Base-by-base conservation (phyloP, 2,797 vertebrate genomes). In the Ataeniobius toweri region DNA sequence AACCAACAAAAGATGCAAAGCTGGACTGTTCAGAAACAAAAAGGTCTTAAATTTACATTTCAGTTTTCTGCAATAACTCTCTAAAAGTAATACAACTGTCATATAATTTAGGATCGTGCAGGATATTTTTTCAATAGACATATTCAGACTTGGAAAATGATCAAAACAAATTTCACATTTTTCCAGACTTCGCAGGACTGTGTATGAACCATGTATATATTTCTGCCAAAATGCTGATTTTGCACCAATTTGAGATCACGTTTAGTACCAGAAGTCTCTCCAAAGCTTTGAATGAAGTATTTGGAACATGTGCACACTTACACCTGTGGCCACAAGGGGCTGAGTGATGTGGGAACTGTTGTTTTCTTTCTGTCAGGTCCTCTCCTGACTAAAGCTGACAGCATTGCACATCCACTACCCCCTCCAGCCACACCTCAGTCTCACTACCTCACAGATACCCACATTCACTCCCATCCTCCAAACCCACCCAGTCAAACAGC, bases 301-400 rank as follows among this genome's bases (percentile, higher is more conserved):
- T 71, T 24, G 55, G 50, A 44, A 39, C 39, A 44, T 20, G 39
- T 28, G 31, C 18, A 36, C 10, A 68, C 76, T 80, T 48, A 24
- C 39, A 78, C 46, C 68, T 79, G 68, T 69, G 77, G 83, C 86
- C 87, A 76, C 76, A 48, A 73, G 88, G 81, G 84, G 83, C 77
- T 71, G 83, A 86, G 59, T 59, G 77, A 86, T 77, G 75, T 77
- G 80, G 50, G 82, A 85, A 74, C 75, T 70, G 73, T 26, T 77
- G 87, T 81, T 74, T 53, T n/a, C 80, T 85, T 80, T 75, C 83
- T 88, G 84, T 82, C 88, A 83, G 80, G 65, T 81, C 72, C 56
- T 91, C 79, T 80, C 73, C 81, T 82, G 87, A 80, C 85, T 84
- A 20, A 81, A 83, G 82, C 73, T 89, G 90, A 89, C 89, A 88